A percentile compares a stretch with the other conserved stretches of the same genome.
phyloP scores from a whole-genome alignment of 2,797 vertebrate genomes.

The Artibeus lituratus region DNA sequence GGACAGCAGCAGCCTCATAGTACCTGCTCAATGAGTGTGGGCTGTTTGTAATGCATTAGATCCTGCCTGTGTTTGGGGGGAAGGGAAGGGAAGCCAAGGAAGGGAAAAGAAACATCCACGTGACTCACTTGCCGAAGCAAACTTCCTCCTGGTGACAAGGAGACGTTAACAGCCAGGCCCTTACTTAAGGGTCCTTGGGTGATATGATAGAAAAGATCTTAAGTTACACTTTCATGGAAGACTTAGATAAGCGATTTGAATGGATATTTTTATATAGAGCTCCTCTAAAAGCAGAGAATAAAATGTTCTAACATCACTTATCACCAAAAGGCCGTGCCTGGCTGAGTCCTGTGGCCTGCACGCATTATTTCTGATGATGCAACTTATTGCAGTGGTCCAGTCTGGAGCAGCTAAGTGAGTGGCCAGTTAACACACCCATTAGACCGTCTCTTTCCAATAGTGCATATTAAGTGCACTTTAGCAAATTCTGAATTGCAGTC shows the following conservation, averaged over 20 bases:
- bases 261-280: slow-evolving; percentile 10
- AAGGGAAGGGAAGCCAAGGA: background rate
- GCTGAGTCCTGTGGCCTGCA: background rate
- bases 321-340: slow-evolving; percentile 1
- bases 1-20: background rate
- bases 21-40: background rate
- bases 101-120: background rate
- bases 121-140: background rate
- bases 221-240: background rate
- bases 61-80: background rate
- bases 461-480: slow-evolving; percentile 16
- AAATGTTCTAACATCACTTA: slow-evolving; percentile 37
- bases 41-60: background rate
- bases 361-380: slow-evolving; percentile 17
- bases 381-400: slow-evolving; percentile 26
- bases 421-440: slow-evolving; percentile 45
- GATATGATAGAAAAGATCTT: slow-evolving; percentile 8
- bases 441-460: slow-evolving; percentile 27
- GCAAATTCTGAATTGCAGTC: background rate
- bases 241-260: slow-evolving; percentile 45
- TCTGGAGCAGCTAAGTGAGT: background rate
- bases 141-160: slow-evolving; percentile 46
- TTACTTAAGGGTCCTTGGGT: background rate
- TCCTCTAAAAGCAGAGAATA: slow-evolving; percentile 36
- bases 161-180: slow-evolving; percentile 22